Conservation (phyloP, 2,113 vertebrate genomes). For the Larimichthys polyactis region DNA sequence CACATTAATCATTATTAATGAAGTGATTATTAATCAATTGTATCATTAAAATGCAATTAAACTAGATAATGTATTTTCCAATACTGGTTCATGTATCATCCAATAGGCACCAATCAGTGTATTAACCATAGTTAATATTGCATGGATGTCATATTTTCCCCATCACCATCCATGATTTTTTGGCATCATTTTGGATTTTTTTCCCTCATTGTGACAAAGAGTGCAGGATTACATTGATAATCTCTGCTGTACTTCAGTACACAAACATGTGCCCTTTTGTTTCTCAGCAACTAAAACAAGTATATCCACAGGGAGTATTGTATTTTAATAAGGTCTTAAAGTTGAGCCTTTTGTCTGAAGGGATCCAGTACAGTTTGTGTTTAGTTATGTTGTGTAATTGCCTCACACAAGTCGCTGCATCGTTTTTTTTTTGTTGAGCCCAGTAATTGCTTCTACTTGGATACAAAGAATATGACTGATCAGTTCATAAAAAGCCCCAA, state of each 20-base stretch:
- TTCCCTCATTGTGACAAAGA: neutral
- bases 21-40: slow-evolving; percentile 37
- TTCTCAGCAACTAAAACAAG: slow-evolving; percentile 34
- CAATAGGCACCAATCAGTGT: neutral
- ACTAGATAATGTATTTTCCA: slow-evolving; percentile 28
- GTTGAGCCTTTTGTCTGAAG: slow-evolving; percentile 4
- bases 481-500: neutral
- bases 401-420: neutral
- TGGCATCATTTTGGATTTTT: neutral
- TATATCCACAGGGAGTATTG: slow-evolving; percentile 17
- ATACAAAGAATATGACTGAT: neutral
- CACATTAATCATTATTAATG: slow-evolving; percentile 25
- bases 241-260: slow-evolving; percentile 11
- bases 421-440: neutral
- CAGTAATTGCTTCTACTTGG: neutral
- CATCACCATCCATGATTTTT: neutral
- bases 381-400: neutral
- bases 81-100: slow-evolving; percentile 8
- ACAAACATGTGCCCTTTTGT: slow-evolving; percentile 26
- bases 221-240: neutral
- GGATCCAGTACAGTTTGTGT: slow-evolving; percentile 11
- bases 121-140: slow-evolving; percentile 1
- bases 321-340: slow-evolving; percentile 1
- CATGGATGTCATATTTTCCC: slow-evolving; percentile 1
- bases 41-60: slow-evolving; percentile 48